phyloP scores from a whole-genome alignment of 2,888 invertebrate species.

The Bombylius discolor region DNA sequence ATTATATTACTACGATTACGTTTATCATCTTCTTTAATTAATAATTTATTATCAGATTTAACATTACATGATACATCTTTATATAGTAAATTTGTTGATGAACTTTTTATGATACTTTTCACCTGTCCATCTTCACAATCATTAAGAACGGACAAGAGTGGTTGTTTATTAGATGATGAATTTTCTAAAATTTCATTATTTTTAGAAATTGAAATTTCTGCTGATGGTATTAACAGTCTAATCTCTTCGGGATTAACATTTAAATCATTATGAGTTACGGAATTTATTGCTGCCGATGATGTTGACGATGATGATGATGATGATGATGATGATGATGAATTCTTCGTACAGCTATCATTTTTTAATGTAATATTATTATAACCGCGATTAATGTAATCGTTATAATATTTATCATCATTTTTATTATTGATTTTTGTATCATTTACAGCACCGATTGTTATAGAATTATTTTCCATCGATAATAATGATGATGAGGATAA shows the following conservation, averaged over 20 bases:
- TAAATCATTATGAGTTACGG: too few relatives aligned
- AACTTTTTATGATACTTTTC: not conserved
- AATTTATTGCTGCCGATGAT: too few relatives aligned
- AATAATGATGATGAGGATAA: not conserved
- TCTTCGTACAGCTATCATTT: not conserved
- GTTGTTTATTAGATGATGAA: not conserved
- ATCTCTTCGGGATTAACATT: not conserved
- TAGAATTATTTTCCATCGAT: not conserved
- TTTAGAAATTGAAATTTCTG: not conserved
- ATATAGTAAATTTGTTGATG: not conserved
- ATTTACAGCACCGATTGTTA: not conserved
- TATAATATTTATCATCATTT: not conserved
- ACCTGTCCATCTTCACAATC: not conserved
- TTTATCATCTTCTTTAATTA: not conserved
- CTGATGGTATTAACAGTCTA: not conserved
- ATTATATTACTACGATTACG: not conserved
- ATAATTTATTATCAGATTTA: not conserved
- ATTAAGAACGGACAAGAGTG: not conserved
- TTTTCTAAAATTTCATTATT: not conserved
- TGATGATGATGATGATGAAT: not conserved
- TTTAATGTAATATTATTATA: not conserved
- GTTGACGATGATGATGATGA: not conserved
- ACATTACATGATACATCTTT: too few relatives aligned
- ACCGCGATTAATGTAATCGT: not conserved
- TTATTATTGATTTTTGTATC: not conserved